These are phyloP conservation scores for Cerastis rubricosa DNA, from an alignment of 2,888 invertebrate genomes.

Conservation along the genomic window DNA sequence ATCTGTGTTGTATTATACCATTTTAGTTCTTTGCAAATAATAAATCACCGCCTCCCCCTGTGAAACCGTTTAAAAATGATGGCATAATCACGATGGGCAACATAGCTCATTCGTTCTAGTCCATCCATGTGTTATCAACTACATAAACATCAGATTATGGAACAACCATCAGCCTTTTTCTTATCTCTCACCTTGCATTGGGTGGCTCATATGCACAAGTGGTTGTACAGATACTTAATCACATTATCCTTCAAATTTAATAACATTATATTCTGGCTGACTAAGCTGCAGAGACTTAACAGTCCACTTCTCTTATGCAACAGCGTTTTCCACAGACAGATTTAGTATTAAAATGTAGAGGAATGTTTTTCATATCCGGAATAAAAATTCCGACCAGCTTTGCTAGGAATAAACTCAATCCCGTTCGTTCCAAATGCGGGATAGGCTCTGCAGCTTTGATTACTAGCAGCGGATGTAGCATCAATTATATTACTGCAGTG, in stretches of 20 bases:
- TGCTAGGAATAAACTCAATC: constrained; percentile 33
- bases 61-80: background rate
- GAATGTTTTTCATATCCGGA: constrained; percentile 45
- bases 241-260: background rate
- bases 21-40: background rate
- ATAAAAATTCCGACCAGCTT: constrained; percentile 16
- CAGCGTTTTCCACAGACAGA: background rate
- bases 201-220: background rate
- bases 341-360: constrained; percentile 12
- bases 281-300: background rate
- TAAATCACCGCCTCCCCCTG: background rate
- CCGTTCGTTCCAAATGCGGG: background rate
- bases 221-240: background rate
- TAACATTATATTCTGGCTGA: background rate
- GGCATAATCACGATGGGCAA: background rate
- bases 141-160: background rate
- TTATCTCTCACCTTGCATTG: background rate
- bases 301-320: background rate
- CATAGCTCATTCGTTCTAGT: background rate
- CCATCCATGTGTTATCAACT: background rate
- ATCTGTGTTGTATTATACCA: background rate
- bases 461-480: constrained; percentile 24
- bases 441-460: constrained; percentile 24
- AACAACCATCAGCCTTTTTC: background rate
- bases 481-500: constrained; percentile 27